phyloP scores from a whole-genome alignment of 2,888 invertebrate species.

The Hedya salicella region DNA sequence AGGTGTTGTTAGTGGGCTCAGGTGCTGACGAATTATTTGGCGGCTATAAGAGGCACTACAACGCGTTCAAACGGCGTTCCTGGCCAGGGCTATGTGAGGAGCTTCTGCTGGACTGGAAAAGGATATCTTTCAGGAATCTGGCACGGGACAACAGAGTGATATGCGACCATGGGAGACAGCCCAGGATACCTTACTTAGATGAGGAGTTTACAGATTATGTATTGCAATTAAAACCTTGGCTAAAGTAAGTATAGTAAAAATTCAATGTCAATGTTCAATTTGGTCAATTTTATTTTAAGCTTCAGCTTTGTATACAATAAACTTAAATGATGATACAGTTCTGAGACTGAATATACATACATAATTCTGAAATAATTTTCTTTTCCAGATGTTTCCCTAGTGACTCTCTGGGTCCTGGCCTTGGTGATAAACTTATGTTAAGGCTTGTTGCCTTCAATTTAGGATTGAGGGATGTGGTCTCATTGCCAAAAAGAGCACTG shows the following conservation, averaged over 20 bases:
- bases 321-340: too few relatives aligned
- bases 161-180: constrained; percentile 94
- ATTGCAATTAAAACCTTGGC: constrained; percentile 86
- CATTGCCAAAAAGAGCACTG: constrained; percentile 95
- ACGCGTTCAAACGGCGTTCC: constrained; percentile 86
- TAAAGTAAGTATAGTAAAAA: constrained; percentile 78
- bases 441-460: constrained; percentile 89
- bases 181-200: constrained; percentile 92
- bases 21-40: constrained; percentile 99
- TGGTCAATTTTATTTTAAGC: too few relatives aligned
- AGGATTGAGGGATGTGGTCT: constrained; percentile 86
- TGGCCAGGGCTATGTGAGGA: constrained; percentile 86
- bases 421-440: constrained; percentile 97
- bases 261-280: too few relatives aligned
- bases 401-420: constrained; percentile 87
- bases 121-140: constrained; percentile 95
- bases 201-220: constrained; percentile 88
- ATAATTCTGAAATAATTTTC: too few relatives aligned
- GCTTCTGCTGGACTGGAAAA: constrained; percentile 90
- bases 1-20: constrained; percentile 94
- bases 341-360: too few relatives aligned
- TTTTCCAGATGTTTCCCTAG: constrained; percentile 84
- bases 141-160: constrained; percentile 98
- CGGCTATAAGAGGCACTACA: constrained; percentile 96
- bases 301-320: too few relatives aligned